phyloP scores from a whole-genome alignment of 1,140 invertebrate genomes.

The Drosophila sucinea region DNA sequence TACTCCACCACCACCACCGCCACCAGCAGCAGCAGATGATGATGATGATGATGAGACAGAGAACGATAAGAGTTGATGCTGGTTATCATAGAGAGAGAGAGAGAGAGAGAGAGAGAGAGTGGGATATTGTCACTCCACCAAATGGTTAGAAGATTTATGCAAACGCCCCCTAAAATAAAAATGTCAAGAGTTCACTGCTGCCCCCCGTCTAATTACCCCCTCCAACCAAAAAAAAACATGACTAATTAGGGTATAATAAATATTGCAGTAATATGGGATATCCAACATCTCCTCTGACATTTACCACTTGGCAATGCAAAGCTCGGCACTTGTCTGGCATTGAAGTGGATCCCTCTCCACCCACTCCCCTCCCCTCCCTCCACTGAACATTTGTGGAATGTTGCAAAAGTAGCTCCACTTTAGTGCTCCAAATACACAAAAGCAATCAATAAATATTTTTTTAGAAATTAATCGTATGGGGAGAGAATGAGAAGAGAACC shows the following conservation, averaged over 20 bases:
- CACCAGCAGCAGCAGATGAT: background rate
- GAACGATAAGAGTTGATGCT: conserved; percentile 30
- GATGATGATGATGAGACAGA: conserved; percentile 1
- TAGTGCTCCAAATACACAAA: conserved; percentile 24
- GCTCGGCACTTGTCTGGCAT: conserved; percentile 51
- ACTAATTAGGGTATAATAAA: conserved; percentile 67
- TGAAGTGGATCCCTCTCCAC: conserved; percentile 29
- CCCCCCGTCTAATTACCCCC: too few species aligned
- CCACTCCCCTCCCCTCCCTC: too few species aligned
- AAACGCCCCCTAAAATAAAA: conserved; percentile 38
- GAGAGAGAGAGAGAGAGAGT: conserved; percentile 21
- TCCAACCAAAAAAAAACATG: conserved; percentile 26
- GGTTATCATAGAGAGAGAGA: conserved; percentile 2
- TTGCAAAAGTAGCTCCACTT: background rate
- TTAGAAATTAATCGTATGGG: conserved; percentile 51
- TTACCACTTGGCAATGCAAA: conserved; percentile 40
- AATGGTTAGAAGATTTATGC: conserved; percentile 32
- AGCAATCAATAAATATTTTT: conserved; percentile 71
- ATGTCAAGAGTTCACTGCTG: conserved; percentile 13
- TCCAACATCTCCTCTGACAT: conserved; percentile 26
- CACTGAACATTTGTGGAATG: conserved; percentile 10
- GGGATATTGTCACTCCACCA: conserved; percentile 14
- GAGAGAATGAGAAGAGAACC: conserved; percentile 8
- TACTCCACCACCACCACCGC: background rate
- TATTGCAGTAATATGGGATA: conserved; percentile 25